Evolutionary conservation across 2,113 vertebrate genomes (phyloP).

Genomic region (Scomber colias): DNA sequence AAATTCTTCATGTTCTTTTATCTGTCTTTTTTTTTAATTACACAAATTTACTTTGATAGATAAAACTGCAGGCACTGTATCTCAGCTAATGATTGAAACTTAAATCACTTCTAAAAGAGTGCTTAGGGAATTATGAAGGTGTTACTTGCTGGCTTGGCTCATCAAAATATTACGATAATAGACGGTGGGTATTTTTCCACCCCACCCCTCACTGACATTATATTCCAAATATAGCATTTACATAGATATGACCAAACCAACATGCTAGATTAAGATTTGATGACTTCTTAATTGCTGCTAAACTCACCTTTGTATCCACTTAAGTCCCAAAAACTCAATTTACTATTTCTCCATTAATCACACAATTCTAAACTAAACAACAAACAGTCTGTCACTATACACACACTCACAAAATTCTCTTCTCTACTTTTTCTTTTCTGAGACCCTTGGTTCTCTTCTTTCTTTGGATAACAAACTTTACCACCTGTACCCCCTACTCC

Average conservation of each 20-base stretch:
- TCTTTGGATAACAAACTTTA: constrained; percentile 57
- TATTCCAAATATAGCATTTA: constrained; percentile 13
- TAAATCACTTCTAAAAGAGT: no score
- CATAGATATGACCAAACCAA: not conserved
- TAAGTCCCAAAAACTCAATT: not conserved
- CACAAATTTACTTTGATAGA: no score
- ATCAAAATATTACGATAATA: no score
- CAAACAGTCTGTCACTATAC: constrained; percentile 7
- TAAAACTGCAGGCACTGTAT: no score
- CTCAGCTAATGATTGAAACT: no score
- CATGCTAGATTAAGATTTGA: not conserved
- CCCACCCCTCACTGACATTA: not conserved
- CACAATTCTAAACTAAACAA: constrained; percentile 20
- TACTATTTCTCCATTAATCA: constrained; percentile 12
- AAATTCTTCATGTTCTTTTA: no score
- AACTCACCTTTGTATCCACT: not conserved
- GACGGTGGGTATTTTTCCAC: no score
- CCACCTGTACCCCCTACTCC: constrained; percentile 45
- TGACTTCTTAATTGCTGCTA: not conserved
- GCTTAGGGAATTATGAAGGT: no score
- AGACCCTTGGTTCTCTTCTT: constrained; percentile 54
- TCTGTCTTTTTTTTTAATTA: no score
- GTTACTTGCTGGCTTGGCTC: no score
- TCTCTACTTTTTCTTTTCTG: constrained; percentile 32
- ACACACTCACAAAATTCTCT: constrained; percentile 44